Evolutionary conservation across 1,140 invertebrate genomes (phyloP), one percentile per base, ranked within the genome.

Genomic region (Rhyacophila brunnea): DNA sequence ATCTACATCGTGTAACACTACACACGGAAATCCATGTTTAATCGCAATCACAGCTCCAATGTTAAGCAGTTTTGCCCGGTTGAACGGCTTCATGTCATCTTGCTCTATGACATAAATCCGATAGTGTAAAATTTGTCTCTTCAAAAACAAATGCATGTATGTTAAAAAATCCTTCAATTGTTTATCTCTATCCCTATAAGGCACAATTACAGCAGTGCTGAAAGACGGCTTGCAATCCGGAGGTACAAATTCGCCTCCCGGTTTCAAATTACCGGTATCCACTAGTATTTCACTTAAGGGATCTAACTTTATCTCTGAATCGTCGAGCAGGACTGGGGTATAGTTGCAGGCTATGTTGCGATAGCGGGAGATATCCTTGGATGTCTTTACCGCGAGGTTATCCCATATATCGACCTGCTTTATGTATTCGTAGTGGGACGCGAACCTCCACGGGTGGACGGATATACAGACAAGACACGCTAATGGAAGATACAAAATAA

Each of bases 1-100:
- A 79, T 99, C 95, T 38, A 98, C 91, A 72, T 99, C 95, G 75
- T 98, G 95, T 67, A 99, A 90, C 47, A 98, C 87, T 44, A 96
- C 86, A 70, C 96, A 99, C 18, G 92, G 86, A 74, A 87, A 93
- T 44, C 86, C 83, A 43, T 80, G 74, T 53, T 81, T 83, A 28
- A 85, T 82, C 0, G 92, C 91, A 68, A 93, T 87, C 3, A 81
- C 72, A 62, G 92, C 95, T 1, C 94, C 96, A 61, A 95, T 87
- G 72, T 99, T 98, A 67, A 98, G 88, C 6, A 99, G 80, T 72
- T 94, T 93, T 0, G 91, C 96, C 68, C 94, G 84, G 80, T 98
- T 99, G 69, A 98, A 98, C 10, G 90, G 87, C 43, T 80, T 75
- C 2, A 81, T 77, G 47, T 85, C 81, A 51, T 83, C 84, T 78